Base-by-base conservation (phyloP, 2,113 vertebrate genomes). In the Mus pahari region DNA sequence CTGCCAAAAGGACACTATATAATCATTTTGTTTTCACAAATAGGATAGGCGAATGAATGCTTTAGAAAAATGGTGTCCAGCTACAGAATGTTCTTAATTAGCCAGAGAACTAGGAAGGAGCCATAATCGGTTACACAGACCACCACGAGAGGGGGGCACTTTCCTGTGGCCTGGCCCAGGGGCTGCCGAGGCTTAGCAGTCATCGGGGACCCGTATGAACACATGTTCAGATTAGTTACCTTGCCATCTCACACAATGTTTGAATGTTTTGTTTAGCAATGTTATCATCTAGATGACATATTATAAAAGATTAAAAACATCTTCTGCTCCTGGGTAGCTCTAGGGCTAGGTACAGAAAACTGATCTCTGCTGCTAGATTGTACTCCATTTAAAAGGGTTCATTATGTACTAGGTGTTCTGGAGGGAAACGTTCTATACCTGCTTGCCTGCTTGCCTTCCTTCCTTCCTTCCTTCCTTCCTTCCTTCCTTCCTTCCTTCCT, bases 251-350 rank as follows among this genome's bases (percentile, higher is more conserved):
- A 64, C 86, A 96, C 92, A 96, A 55, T 62, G 90, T 87, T 88
- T 22, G 0, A 45, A 88, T 96, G 71, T 93, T 96, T 96, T 96
- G 89, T 96, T 96, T 88, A 96, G 94, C 68, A 36, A 36, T 28
- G 24, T 70, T 96, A 53, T 93, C 45, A 5, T 96, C 87, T 93
- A 50, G 83, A 48, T 82, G 90, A 71, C 75, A 48, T 91, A 75
- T 86, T 93, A 77, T 86, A 74, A 73, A 95, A 90, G 81, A 90
- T 71, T 94, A 68, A 90, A 96, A 90, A 71, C 24, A 3, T 20
- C 36, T 22, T 20, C 28, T 93, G 84, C 28, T 90, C 55, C 79
- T 77, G 39, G 31, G n/a, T 88, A 62, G 84, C 68, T 73, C 28
- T 48, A 70, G 39, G 36, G 13, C 60, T 92, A 78, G 5, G 14